These are phyloP conservation scores for Acipenser transmontanus DNA, from an alignment of 2,797 vertebrate species.

Conservation along the genomic window DNA sequence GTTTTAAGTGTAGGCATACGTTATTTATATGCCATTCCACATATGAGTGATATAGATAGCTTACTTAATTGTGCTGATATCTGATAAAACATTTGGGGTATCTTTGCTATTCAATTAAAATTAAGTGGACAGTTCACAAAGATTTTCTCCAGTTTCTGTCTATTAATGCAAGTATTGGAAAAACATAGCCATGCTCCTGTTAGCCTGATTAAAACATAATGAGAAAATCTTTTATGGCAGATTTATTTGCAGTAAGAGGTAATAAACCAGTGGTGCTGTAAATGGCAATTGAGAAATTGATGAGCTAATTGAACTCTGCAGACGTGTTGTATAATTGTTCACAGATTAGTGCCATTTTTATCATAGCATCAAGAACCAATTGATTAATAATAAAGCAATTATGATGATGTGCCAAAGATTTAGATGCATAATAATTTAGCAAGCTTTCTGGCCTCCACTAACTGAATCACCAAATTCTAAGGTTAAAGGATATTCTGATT, in stretches of 20 bases:
- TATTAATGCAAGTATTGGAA: no score
- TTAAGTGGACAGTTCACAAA: no score
- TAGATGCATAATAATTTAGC: constrained; percentile 24
- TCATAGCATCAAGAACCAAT: constrained; percentile 48
- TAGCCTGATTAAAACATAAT: constrained; percentile 8
- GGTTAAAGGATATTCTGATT: constrained; percentile 13
- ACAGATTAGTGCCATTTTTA: constrained; percentile 54
- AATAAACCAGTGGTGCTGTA: constrained; percentile 44
- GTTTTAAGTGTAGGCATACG: background rate
- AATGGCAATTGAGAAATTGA: constrained; percentile 58
- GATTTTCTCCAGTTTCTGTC: no score
- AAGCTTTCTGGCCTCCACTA: constrained; percentile 27
- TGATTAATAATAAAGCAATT: constrained; percentile 54
- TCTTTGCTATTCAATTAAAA: no score
- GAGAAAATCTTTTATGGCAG: constrained; percentile 44
- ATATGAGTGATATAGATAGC: background rate
- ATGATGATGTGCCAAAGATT: constrained; percentile 18
- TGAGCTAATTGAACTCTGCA: constrained; percentile 59
- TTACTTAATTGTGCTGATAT: no score
- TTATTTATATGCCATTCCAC: background rate
- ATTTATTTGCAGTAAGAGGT: constrained; percentile 42
- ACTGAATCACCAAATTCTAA: constrained; percentile 14
- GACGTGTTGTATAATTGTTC: constrained; percentile 58
- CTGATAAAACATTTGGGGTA: no score
- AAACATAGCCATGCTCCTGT: background rate